phyloP scores from a whole-genome alignment of 2,797 vertebrate genomes.

The Hoplostethus mediterraneus region DNA sequence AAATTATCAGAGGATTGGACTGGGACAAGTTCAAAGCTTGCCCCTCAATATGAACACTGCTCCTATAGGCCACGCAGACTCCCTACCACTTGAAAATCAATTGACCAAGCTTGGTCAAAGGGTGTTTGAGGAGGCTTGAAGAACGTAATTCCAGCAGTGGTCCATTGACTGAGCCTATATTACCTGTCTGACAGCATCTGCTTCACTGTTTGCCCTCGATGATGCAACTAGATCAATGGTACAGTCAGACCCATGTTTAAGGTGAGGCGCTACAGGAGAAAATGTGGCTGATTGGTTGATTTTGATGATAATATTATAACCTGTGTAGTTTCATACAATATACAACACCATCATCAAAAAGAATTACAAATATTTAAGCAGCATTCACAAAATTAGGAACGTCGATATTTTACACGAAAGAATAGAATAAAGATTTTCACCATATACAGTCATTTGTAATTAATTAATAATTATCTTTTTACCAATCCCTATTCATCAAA shows the following conservation, averaged over 20 bases:
- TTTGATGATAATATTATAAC: too few species aligned
- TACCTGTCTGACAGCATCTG: constrained; percentile 11
- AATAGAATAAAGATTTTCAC: too few species aligned
- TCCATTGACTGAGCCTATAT: constrained; percentile 12
- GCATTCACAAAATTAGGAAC: too few species aligned
- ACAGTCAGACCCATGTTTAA: background rate
- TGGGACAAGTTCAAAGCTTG: constrained; percentile 56
- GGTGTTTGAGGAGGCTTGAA: constrained; percentile 29
- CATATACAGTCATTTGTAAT: too few species aligned
- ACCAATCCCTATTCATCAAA: too few species aligned
- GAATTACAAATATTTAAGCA: too few species aligned
- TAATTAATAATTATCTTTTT: too few species aligned
- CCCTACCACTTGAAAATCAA: constrained; percentile 60
- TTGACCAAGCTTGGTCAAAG: constrained; percentile 30
- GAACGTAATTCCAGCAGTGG: constrained; percentile 25
- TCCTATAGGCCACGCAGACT: constrained; percentile 31
- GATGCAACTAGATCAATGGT: constrained; percentile 10
- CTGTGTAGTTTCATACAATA: too few species aligned
- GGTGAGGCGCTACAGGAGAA: background rate
- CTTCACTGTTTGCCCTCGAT: background rate
- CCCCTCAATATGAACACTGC: constrained; percentile 30
- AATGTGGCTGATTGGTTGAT: background rate
- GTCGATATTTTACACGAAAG: too few species aligned
- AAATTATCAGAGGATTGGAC: constrained; percentile 60
- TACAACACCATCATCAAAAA: too few species aligned